These are phyloP conservation scores for Mugil cephalus DNA, from an alignment of 2,113 vertebrate species.

Conservation along the genomic window DNA sequence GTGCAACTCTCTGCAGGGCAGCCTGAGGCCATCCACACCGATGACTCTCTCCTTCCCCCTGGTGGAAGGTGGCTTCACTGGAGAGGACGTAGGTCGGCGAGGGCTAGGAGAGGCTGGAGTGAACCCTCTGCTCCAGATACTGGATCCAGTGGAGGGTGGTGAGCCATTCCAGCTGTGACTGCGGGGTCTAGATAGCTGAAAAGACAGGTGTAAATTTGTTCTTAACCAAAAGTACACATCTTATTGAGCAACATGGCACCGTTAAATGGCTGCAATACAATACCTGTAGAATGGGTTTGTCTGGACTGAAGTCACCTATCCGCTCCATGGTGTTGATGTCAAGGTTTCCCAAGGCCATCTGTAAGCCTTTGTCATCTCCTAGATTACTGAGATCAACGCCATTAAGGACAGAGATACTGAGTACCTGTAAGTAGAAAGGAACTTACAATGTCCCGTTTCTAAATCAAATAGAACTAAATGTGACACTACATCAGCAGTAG, in stretches of 20 bases:
- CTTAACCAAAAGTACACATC: background rate
- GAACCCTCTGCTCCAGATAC: slow-evolving; percentile 63
- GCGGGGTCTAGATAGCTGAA: slow-evolving; percentile 79
- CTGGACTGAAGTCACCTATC: slow-evolving; percentile 91
- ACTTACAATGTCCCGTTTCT: background rate
- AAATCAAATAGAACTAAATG: background rate
- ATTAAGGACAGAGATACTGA: slow-evolving; percentile 80
- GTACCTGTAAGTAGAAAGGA: background rate
- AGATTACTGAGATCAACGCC: slow-evolving; percentile 82
- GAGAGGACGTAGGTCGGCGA: background rate
- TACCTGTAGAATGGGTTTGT: slow-evolving; percentile 79
- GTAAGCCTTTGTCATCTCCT: slow-evolving; percentile 88
- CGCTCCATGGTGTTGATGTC: slow-evolving; percentile 90
- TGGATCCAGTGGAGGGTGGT: slow-evolving; percentile 6
- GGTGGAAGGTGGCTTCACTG: slow-evolving; percentile 79
- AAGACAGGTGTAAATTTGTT: slow-evolving; percentile 3
- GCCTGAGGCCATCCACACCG: slow-evolving; percentile 77
- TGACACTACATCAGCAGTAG: background rate
- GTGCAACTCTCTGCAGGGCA: slow-evolving; percentile 81
- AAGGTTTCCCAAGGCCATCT: slow-evolving; percentile 95
- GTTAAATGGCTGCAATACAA: background rate
- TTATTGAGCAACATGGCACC: background rate
- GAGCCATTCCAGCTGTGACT: slow-evolving; percentile 85
- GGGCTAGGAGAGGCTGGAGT: background rate
- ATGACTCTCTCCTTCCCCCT: slow-evolving; percentile 85